phyloP scores from a whole-genome alignment of 2,888 invertebrate species.

The Amiota minor region DNA sequence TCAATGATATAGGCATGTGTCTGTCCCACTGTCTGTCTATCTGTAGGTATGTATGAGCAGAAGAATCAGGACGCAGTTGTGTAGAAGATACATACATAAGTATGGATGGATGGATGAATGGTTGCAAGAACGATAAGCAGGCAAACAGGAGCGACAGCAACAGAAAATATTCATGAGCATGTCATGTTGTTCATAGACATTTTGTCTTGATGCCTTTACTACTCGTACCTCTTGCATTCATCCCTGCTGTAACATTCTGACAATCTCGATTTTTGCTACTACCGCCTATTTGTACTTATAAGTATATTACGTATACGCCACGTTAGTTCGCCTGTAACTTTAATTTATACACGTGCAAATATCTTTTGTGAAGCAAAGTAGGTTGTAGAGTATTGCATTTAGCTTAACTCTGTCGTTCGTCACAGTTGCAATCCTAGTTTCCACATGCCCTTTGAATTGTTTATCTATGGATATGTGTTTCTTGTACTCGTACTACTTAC shows the following conservation, averaged over 20 bases:
- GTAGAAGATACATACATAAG: background rate
- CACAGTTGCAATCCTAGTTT: background rate
- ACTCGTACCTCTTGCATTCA: background rate
- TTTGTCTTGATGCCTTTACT: slow-evolving; percentile 9
- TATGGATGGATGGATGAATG: background rate
- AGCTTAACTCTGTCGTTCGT: background rate
- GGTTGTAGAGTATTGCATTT: background rate
- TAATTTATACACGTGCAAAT: slow-evolving; percentile 28
- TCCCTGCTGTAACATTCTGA: background rate
- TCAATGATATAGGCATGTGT: slow-evolving; percentile 36
- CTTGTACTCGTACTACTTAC: too few relatives aligned
- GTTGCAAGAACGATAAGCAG: slow-evolving; percentile 15
- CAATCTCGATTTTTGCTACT: slow-evolving; percentile 13
- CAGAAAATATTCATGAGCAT: slow-evolving; percentile 63
- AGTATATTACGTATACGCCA: slow-evolving; percentile 9
- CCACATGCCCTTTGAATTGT: slow-evolving; percentile 7
- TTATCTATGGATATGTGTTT: background rate
- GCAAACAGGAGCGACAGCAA: slow-evolving; percentile 32
- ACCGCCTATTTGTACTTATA: background rate
- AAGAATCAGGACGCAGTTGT: slow-evolving; percentile 1
- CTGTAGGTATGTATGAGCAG: background rate
- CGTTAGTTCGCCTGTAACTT: slow-evolving; percentile 16
- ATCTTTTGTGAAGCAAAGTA: slow-evolving; percentile 3
- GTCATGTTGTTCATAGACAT: slow-evolving; percentile 45
- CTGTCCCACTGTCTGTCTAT: background rate